Evolutionary conservation across 2,888 invertebrate genomes (phyloP), one percentile per base, ranked within the genome.

Genomic region (Polyploca ridens): DNA sequence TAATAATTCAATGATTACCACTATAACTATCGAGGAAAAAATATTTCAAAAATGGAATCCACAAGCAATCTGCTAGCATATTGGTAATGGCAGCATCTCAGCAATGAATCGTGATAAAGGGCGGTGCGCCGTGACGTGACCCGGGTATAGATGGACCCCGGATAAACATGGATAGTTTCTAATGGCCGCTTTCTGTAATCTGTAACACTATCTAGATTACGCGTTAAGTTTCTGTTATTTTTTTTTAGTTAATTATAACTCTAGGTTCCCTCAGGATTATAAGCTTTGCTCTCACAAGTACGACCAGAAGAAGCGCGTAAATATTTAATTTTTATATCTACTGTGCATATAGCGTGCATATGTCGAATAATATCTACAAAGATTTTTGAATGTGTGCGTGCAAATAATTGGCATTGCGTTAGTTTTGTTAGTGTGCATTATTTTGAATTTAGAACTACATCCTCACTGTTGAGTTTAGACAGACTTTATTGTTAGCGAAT

Each of bases 91-190:
- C 67, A 66, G 67, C 70, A 64, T 73, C 69, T 69, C 16, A 62
- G 66, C 73, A 60, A 78, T 77, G 71, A 69, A 70, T 76, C 69
- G 67, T 69, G 64, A 69, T 72, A 75, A 72, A 65, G 69, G 66
- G 68, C 63, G 66, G 64, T 46, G 62, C 10, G 11, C 10, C 10
- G 54, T 54, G 16, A 74, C 76, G 76, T 76, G 76, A 63, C 27
- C 59, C 11, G 76, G 16, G 61, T 74, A 14, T 35, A 13, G 64
- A 49, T 41, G 54, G 54, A 10, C 19, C 54, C 54, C 54, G 54
- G 54, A 54, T 54, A 54, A 54, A 54, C 54, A 54, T 54, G 54
- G 54, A 54, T 54, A 54, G 54, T 54, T 54, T 54, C 54, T 54
- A 54, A 54, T 54, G 54, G 54, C 19, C 54, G 16, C 54, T 54